Evolutionary conservation across 2,113 vertebrate species (phyloP).

Genomic region (Peromyscus maniculatus): DNA sequence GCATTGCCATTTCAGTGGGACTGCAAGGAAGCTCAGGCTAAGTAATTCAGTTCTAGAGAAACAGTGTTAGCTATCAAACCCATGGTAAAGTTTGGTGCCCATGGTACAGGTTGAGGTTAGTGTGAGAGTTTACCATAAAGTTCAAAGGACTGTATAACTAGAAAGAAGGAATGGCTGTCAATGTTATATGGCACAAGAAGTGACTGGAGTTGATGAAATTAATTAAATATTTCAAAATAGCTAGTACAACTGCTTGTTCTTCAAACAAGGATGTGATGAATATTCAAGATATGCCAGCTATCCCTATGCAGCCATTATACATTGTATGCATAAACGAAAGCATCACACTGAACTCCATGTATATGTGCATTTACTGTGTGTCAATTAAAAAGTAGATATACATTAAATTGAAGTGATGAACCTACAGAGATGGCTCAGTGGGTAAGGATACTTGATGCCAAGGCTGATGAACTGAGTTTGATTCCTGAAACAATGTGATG

Average conservation of each 20-base stretch:
- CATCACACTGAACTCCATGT: neutral
- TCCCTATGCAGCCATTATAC: neutral
- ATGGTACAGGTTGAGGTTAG: neutral
- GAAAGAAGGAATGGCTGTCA: neutral
- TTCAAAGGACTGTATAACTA: neutral
- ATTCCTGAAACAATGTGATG: neutral
- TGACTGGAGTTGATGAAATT: neutral
- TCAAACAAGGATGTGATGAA: neutral
- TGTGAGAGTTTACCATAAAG: neutral
- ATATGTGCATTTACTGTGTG: neutral
- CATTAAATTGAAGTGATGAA: neutral
- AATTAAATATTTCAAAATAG: neutral
- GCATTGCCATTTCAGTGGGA: slow-evolving; percentile 6
- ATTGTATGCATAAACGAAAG: neutral
- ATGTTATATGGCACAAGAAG: neutral
- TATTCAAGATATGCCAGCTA: neutral
- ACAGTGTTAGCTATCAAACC: neutral
- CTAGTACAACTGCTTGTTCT: neutral
- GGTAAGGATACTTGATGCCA: neutral
- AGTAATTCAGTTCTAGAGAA: neutral
- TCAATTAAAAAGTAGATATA: neutral
- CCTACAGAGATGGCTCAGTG: neutral
- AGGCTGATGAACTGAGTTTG: neutral
- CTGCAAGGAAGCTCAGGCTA: slow-evolving; percentile 12
- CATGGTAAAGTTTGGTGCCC: neutral